These are phyloP conservation scores for Apocrypta bakeri DNA, from an alignment of 1,140 invertebrate genomes.

Conservation along the genomic window DNA sequence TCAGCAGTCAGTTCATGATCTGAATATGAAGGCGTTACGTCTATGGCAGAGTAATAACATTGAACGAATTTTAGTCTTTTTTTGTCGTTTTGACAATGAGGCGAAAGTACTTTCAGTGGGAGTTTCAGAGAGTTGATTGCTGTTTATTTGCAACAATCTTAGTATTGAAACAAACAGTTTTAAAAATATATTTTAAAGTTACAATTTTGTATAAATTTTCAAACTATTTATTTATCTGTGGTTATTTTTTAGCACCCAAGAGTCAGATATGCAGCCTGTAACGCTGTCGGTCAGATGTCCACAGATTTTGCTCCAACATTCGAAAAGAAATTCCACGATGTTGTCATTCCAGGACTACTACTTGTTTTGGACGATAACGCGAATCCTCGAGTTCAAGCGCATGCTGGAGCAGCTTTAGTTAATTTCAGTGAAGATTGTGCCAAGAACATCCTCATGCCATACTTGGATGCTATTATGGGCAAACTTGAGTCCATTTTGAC, in stretches of 20 bases:
- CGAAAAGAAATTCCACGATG: slow-evolving; percentile 98
- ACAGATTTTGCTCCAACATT: slow-evolving; percentile 98
- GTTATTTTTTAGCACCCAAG: slow-evolving; percentile 84
- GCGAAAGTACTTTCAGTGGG: slow-evolving; percentile 52
- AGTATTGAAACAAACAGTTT: slow-evolving; percentile 63
- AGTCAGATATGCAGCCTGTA: slow-evolving; percentile 97
- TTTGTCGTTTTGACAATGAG: slow-evolving; percentile 64
- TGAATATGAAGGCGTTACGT: slow-evolving; percentile 62
- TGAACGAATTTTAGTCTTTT: slow-evolving; percentile 49
- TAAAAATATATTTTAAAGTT: neutral
- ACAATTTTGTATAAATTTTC: neutral
- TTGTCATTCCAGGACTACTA: slow-evolving; percentile 93
- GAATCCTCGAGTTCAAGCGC: slow-evolving; percentile 95
- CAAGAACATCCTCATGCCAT: slow-evolving; percentile 92
- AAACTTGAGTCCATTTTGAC: slow-evolving; percentile 94
- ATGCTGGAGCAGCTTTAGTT: slow-evolving; percentile 95
- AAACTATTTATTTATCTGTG: neutral
- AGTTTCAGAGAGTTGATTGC: slow-evolving; percentile 65
- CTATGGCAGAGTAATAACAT: slow-evolving; percentile 63
- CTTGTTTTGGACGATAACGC: slow-evolving; percentile 92
- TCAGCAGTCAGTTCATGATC: slow-evolving; percentile 58
- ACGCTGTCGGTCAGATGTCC: slow-evolving; percentile 99
- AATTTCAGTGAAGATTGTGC: slow-evolving; percentile 99
- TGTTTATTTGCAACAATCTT: slow-evolving; percentile 56
- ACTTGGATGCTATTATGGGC: slow-evolving; percentile 92